Evolutionary conservation across 2,888 invertebrate species (phyloP).

Genomic region (Drosophila recens): DNA sequence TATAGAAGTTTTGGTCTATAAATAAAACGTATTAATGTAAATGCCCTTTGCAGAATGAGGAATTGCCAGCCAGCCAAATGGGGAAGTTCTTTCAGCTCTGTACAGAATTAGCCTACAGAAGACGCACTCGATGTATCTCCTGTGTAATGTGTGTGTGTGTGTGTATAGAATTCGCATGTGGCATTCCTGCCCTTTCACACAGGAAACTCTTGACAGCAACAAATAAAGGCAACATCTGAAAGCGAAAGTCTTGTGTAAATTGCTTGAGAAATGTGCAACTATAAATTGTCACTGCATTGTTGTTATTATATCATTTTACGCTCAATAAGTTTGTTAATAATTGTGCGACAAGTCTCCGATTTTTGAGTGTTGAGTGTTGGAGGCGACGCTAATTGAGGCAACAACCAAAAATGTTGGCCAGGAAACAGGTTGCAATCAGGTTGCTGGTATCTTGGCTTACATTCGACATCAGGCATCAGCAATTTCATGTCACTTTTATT

Average conservation of each 20-base stretch:
- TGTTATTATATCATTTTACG: slow-evolving; percentile 64
- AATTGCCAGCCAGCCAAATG: slow-evolving; percentile 55
- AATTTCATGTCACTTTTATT: slow-evolving; percentile 13
- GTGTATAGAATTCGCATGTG: slow-evolving; percentile 40
- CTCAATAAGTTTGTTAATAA: slow-evolving; percentile 61
- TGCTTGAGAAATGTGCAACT: slow-evolving; percentile 33
- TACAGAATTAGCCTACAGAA: slow-evolving; percentile 57
- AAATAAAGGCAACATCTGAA: slow-evolving; percentile 27
- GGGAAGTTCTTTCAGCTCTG: slow-evolving; percentile 54
- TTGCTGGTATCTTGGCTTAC: slow-evolving; percentile 46
- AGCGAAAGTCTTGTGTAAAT: slow-evolving; percentile 56
- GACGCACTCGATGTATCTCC: background rate
- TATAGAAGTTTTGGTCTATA: slow-evolving; percentile 56
- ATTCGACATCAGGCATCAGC: slow-evolving; percentile 13
- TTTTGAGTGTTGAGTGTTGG: slow-evolving; percentile 30
- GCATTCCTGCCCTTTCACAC: slow-evolving; percentile 64
- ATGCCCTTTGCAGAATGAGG: slow-evolving; percentile 77
- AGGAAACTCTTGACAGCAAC: slow-evolving; percentile 49
- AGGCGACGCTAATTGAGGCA: slow-evolving; percentile 58
- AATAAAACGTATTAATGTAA: slow-evolving; percentile 69
- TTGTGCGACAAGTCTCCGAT: slow-evolving; percentile 37
- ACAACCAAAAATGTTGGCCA: slow-evolving; percentile 55
- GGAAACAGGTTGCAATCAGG: slow-evolving; percentile 55
- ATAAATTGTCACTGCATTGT: slow-evolving; percentile 49
- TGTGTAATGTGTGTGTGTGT: background rate